These are phyloP conservation scores for Peromyscus californicus DNA, from an alignment of 2,113 vertebrate genomes.

Conservation along the genomic window DNA sequence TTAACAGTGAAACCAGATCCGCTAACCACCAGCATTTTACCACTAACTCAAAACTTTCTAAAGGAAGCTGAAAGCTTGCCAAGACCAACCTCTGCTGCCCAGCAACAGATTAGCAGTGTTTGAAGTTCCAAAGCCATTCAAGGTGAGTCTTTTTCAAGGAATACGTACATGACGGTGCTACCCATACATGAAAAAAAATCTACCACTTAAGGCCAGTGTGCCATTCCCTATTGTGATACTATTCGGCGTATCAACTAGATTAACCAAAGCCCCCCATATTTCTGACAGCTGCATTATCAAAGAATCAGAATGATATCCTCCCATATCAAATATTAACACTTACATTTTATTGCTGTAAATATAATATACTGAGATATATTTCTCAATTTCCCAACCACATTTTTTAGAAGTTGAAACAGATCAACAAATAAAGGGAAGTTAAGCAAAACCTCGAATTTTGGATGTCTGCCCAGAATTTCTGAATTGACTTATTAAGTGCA, in stretches of 20 bases:
- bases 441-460: slow-evolving; percentile 91
- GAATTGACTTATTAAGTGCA: slow-evolving; percentile 95
- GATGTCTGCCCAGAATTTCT: slow-evolving; percentile 91
- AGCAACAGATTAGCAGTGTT: neutral
- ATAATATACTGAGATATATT: slow-evolving; percentile 79
- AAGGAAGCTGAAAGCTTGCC: neutral
- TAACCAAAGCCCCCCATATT: neutral
- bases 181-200: neutral
- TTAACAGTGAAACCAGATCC: no score
- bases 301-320: slow-evolving; percentile 31
- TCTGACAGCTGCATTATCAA: slow-evolving; percentile 47
- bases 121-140: neutral
- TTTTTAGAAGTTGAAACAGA: slow-evolving; percentile 84
- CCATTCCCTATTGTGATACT: neutral
- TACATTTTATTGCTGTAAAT: slow-evolving; percentile 73
- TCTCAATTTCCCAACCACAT: slow-evolving; percentile 80
- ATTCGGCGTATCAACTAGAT: neutral
- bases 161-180: neutral
- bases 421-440: slow-evolving; percentile 90
- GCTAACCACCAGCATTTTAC: slow-evolving; percentile 35
- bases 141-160: slow-evolving; percentile 44
- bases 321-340: slow-evolving; percentile 69
- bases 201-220: slow-evolving; percentile 25
- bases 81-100: neutral
- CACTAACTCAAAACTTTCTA: slow-evolving; percentile 11